These are phyloP conservation scores for Halocynthia roretzi DNA, from an alignment of 23 tunicate species.

Conservation along the genomic window DNA sequence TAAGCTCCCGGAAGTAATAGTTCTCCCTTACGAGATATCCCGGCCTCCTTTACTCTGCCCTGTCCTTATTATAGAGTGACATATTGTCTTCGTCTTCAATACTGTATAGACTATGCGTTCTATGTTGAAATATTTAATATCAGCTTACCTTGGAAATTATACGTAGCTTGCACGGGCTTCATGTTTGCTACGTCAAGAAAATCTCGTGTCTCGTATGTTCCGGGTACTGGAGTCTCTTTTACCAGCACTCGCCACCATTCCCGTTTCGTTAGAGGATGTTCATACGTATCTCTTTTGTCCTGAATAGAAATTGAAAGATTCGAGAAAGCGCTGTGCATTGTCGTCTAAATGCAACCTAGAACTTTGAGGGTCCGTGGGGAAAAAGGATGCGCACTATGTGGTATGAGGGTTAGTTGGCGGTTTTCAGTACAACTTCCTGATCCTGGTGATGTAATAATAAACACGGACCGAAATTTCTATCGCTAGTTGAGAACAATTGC, in stretches of 20 bases:
- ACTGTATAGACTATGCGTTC: not conserved
- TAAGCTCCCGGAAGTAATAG: constrained; percentile 68
- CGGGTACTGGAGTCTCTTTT: constrained; percentile 77
- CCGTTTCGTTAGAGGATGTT: constrained; percentile 29
- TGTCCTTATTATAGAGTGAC: constrained; percentile 24
- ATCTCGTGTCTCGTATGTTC: constrained; percentile 50
- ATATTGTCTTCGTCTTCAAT: not conserved
- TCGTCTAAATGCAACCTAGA: not conserved
- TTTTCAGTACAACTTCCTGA: constrained; percentile 2
- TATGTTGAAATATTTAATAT: not conserved
- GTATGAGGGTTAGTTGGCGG: not conserved
- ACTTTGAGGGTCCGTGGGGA: not conserved
- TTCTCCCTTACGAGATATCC: constrained; percentile 30
- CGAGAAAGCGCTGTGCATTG: not conserved
- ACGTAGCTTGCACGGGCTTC: constrained; percentile 63
- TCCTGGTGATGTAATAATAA: too few species aligned
- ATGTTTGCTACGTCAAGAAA: constrained; percentile 33
- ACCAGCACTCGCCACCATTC: constrained; percentile 82
- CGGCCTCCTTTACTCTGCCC: constrained; percentile 36
- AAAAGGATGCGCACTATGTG: not conserved
- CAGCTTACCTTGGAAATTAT: constrained; percentile 54
- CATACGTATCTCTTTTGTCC: constrained; percentile 60
- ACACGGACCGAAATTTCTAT: too few species aligned
- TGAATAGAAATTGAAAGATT: not conserved
- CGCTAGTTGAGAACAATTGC: too few species aligned